These are phyloP conservation scores for Papilio machaon DNA, from an alignment of 1,140 invertebrate species.

Conservation along the genomic window DNA sequence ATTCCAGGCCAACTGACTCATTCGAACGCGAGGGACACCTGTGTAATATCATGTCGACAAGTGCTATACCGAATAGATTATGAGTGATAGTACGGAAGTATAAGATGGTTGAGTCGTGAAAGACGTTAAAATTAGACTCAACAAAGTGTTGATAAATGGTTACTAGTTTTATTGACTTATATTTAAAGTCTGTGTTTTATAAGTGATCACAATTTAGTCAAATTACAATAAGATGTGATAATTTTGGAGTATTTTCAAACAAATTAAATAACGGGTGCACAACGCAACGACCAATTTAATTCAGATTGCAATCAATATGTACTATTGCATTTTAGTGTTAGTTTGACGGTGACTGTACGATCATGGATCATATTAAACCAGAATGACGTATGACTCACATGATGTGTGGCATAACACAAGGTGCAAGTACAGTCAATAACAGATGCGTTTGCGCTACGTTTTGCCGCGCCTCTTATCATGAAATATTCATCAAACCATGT, in stretches of 20 bases:
- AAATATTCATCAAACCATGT: neutral
- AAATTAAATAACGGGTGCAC: neutral
- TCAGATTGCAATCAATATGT: neutral
- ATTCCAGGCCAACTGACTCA: constrained; percentile 23
- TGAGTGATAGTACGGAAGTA: neutral
- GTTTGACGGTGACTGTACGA: neutral
- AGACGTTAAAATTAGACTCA: neutral
- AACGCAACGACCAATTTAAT: neutral
- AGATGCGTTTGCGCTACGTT: neutral
- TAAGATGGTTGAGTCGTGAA: neutral
- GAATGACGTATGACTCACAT: neutral
- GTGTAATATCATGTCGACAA: neutral
- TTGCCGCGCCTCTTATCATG: neutral
- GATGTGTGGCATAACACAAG: neutral
- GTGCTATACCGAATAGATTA: neutral
- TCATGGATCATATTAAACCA: neutral
- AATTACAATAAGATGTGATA: too few relatives aligned
- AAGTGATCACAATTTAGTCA: too few relatives aligned
- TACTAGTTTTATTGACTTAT: too few relatives aligned
- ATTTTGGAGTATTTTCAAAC: too few relatives aligned
- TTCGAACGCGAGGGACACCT: constrained; percentile 18
- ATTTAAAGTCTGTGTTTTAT: too few relatives aligned
- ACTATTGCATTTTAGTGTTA: neutral
- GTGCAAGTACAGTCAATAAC: neutral
- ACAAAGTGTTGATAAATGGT: neutral